Base-by-base conservation (phyloP, 2,797 vertebrate species). In the Sternarchorhynchus goeldii region DNA sequence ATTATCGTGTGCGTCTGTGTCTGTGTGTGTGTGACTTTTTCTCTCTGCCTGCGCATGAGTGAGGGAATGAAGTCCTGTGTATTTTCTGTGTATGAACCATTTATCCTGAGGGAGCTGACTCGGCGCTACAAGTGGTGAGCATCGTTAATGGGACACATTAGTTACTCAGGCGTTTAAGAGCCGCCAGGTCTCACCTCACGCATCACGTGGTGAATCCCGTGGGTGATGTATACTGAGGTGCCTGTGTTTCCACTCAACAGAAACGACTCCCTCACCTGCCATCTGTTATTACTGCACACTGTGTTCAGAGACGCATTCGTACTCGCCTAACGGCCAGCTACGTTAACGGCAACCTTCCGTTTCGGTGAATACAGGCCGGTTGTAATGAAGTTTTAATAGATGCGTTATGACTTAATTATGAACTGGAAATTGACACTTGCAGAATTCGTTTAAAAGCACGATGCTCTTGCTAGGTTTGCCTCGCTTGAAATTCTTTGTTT, bases 121-220 rank as follows among this genome's bases (percentile, higher is more conserved):
- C 1, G 85, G 73, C 86, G 85, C 79, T 69, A 82, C 87, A 71
- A 81, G 79, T 0, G 58, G 62, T 31, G 80, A 80, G 86, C 75
- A 39, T 70, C 76, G 55, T 68, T 81, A 79, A 84, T 84, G 79
- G 73, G 80, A 18, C 57, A 32, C 31, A 72, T 81, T 68, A 56
- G 18, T 78, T 76, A 67, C 39, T 20, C 65, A 53, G 34, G 58
- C 36, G 53, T 76, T 69, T 56, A 71, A 69, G 57, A 53, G 68
- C 62, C 58, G 25, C 57, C 56, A 58, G 45, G n/a, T 70, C 73
- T 63, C 59, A 74, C 72, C 59, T 74, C 17, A 65, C 73, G 14
- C 60, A 32, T 63, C 73, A 65, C 59, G 57, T 18, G 3, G 1
- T 10, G 55, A 72, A 45, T 41, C 69, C 50, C 68, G 21, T 0